Conservation (phyloP, 2,113 vertebrate species). For the Cranoglanis bouderius region DNA sequence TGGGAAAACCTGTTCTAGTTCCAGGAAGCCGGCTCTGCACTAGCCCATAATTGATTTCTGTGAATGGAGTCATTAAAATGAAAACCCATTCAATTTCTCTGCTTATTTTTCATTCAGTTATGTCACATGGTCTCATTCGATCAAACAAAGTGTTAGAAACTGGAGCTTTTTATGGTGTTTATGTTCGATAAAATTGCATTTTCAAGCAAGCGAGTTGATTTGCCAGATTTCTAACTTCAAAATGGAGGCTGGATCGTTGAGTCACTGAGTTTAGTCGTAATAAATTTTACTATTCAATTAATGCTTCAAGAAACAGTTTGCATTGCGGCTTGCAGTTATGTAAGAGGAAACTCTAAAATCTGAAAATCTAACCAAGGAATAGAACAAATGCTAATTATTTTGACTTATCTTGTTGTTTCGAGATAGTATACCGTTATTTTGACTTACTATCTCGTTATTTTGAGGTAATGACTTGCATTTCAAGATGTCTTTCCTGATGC, state of each 20-base stretch:
- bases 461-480: no score
- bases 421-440: no score
- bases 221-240: background rate
- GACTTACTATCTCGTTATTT: background rate
- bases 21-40: background rate
- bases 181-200: background rate
- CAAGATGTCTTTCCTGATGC: no score
- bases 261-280: background rate
- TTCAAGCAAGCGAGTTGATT: background rate
- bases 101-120: background rate
- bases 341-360: background rate
- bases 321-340: no score
- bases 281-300: background rate
- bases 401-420: no score
- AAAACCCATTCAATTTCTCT: background rate
- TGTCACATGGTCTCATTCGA: background rate
- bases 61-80: background rate
- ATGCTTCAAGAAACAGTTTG: background rate
- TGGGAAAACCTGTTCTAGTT: conserved; percentile 45
- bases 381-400: background rate
- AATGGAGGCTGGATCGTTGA: background rate
- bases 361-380: background rate
- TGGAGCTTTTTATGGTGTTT: background rate
- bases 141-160: background rate
- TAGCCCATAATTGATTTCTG: conserved; percentile 22